Percentiles rank a stretch among this genome's conserved stretches.
Conservation (phyloP, 2,113 vertebrate species). For the Nyctibius bracteatus region DNA sequence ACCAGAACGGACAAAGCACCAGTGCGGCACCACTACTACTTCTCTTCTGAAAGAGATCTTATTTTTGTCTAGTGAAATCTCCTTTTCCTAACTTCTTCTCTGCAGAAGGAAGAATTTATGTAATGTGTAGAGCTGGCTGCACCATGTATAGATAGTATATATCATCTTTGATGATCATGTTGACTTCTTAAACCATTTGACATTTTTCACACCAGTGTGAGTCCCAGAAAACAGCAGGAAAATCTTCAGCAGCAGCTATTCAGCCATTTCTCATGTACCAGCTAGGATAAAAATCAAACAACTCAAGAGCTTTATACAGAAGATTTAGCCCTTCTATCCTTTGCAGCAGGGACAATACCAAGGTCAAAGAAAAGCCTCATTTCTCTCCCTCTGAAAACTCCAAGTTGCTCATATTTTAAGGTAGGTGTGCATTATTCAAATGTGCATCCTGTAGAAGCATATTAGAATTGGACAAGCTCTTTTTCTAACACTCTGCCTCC, state of each 20-base stretch:
- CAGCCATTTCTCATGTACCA: background rate
- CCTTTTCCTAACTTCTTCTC: background rate
- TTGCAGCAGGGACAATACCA: background rate
- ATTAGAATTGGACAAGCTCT: background rate
- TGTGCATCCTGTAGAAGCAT: fast-evolving
- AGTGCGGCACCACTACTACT: background rate
- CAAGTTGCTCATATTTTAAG: background rate
- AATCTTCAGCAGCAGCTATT: background rate
- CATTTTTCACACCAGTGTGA: background rate
- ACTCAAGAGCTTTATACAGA: background rate
- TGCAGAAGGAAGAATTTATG: background rate
- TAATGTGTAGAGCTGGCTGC: background rate
- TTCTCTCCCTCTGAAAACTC: background rate
- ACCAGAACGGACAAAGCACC: background rate
- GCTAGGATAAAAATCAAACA: background rate
- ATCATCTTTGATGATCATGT: background rate
- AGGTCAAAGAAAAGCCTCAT: background rate
- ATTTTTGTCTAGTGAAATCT: background rate
- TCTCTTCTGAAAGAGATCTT: background rate
- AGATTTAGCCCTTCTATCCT: background rate
- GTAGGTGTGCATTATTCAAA: background rate
- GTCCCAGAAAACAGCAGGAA: background rate
- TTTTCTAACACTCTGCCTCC: background rate
- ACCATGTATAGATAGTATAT: background rate
- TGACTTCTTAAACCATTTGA: background rate